These are phyloP conservation scores for Tiliacea citrago DNA, from an alignment of 2,888 invertebrate genomes.

Conservation along the genomic window DNA sequence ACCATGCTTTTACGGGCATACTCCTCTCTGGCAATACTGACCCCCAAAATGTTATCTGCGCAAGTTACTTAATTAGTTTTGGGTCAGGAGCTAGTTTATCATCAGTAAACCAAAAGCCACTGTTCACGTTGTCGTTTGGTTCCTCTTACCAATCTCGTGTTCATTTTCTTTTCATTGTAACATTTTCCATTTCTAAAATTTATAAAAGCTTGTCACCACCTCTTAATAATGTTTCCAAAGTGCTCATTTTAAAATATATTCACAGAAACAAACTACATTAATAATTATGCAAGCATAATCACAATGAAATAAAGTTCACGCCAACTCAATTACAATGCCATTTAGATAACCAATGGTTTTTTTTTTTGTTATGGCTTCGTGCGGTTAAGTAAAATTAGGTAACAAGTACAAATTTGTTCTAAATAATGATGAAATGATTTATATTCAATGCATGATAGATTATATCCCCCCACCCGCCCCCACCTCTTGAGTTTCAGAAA, in stretches of 20 bases:
- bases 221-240: not conserved
- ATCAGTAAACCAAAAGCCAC: not conserved
- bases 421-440: no score
- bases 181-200: not conserved
- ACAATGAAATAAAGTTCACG: slow-evolving; percentile 21
- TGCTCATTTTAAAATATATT: slow-evolving; percentile 5
- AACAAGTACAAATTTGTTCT: no score
- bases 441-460: no score
- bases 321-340: slow-evolving; percentile 35
- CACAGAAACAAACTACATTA: not conserved
- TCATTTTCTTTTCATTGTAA: not conserved
- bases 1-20: no score
- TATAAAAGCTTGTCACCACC: not conserved
- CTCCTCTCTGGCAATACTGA: not conserved
- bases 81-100: not conserved
- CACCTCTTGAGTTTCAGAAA: no score
- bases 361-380: no score
- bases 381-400: no score
- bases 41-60: not conserved
- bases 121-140: not conserved
- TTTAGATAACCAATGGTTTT: slow-evolving; percentile 21
- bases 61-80: not conserved
- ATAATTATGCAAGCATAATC: slow-evolving; percentile 16
- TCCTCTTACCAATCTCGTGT: not conserved
- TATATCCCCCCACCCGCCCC: no score